These are phyloP conservation scores for silkworm (Bombyx mori) DNA, from an alignment of 1,140 invertebrate species.

Conservation along the genomic window ASM3026992v2 NC_085110.1:2007001-2007500, in stretches of 20 bases:
- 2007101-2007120: constrained; percentile 64
- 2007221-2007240: constrained; percentile 48
- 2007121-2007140: constrained; percentile 31
- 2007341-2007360: too few species aligned
- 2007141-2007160: constrained; percentile 29
- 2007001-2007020: constrained; percentile 18
- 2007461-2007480: too few species aligned
- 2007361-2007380: too few species aligned
- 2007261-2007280: constrained; percentile 62
- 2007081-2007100: constrained; percentile 15
- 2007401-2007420: too few species aligned
- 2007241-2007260: constrained; percentile 42
- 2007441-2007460: too few species aligned
- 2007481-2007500: too few species aligned
- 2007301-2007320: constrained; percentile 15
- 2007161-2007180: constrained; percentile 36
- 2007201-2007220: constrained; percentile 33
- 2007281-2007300: constrained; percentile 53
- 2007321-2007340: too few species aligned
- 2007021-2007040: constrained; percentile 17
- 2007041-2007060: constrained; percentile 18
- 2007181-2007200: constrained; percentile 15
- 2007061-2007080: constrained; percentile 27
- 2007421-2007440: too few species aligned
- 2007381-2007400: too few species aligned